These are phyloP conservation scores for Leptogaster cylindrica DNA, from an alignment of 2,888 invertebrate species.

Conservation along the genomic window DNA sequence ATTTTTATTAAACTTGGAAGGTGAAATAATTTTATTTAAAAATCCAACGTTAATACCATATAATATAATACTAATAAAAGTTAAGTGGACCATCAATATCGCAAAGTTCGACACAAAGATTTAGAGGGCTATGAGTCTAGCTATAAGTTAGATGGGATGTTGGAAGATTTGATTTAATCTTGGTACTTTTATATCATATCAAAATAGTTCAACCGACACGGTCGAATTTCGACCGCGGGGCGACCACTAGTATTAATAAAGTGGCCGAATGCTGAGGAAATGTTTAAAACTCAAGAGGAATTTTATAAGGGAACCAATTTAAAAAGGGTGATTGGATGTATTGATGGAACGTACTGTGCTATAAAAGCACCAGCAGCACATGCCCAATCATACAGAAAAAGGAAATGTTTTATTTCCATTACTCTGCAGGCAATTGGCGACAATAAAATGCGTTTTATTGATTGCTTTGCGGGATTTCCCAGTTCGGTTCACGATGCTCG, in stretches of 20 bases:
- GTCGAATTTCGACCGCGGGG: too few species aligned
- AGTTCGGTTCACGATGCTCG: neutral
- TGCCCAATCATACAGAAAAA: neutral
- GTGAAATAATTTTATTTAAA: too few species aligned
- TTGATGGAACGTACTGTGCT: neutral
- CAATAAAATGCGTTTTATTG: neutral
- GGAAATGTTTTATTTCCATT: neutral
- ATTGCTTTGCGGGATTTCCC: neutral
- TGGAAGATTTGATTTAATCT: too few species aligned
- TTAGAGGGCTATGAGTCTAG: too few species aligned
- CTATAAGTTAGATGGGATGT: too few species aligned
- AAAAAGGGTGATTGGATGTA: neutral
- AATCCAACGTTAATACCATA: too few species aligned
- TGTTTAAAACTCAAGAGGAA: neutral
- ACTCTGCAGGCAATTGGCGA: neutral
- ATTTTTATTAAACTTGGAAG: too few species aligned
- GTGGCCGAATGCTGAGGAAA: neutral
- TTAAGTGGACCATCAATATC: too few species aligned
- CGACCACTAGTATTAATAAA: neutral
- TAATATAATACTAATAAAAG: too few species aligned
- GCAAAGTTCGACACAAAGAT: too few species aligned
- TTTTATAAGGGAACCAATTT: neutral
- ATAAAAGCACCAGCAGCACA: neutral
- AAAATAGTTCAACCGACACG: too few species aligned
- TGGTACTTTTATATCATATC: too few species aligned